Conservation (phyloP, 1,140 invertebrate species). For the Ceratina japonica region DNA sequence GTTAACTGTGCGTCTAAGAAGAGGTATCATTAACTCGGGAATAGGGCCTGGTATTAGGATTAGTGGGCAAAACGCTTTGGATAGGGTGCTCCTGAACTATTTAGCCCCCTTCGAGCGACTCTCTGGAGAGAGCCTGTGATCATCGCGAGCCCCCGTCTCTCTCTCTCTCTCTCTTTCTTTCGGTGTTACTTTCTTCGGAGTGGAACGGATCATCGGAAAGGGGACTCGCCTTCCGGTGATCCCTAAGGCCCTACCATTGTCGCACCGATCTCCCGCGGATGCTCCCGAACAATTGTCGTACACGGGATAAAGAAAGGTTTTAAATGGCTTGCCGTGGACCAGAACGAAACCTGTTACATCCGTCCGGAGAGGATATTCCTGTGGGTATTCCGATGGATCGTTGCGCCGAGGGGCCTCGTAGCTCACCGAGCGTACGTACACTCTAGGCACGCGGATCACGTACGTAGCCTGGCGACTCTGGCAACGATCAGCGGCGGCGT, state of each 20-base stretch:
- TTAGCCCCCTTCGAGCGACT: constrained; percentile 30
- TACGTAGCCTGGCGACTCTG: constrained; percentile 33
- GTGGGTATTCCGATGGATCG: neutral
- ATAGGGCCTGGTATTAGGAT: constrained; percentile 66
- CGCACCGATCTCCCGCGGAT: too few species aligned
- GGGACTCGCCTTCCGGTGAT: neutral
- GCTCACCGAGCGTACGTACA: neutral
- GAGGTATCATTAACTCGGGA: constrained; percentile 66
- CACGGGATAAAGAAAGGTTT: too few species aligned
- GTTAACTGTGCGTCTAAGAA: constrained; percentile 63
- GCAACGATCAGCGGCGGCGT: constrained; percentile 18
- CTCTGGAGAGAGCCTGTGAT: constrained; percentile 39
- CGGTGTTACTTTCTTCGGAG: constrained; percentile 41
- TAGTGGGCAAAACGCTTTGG: constrained; percentile 63
- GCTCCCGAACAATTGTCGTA: too few species aligned
- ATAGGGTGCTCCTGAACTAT: constrained; percentile 62
- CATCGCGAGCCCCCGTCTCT: constrained; percentile 18
- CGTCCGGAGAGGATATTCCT: neutral
- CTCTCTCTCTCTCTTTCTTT: constrained; percentile 22
- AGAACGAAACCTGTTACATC: neutral
- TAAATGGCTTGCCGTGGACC: neutral
- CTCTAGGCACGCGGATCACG: neutral
- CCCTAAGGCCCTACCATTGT: neutral
- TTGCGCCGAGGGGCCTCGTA: neutral
- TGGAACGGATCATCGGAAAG: constrained; percentile 7